Percentiles rank a stretch among this genome's conserved stretches.
Evolutionary conservation across 2,888 invertebrate genomes (phyloP).

Genomic region (Meta bourneti): DNA sequence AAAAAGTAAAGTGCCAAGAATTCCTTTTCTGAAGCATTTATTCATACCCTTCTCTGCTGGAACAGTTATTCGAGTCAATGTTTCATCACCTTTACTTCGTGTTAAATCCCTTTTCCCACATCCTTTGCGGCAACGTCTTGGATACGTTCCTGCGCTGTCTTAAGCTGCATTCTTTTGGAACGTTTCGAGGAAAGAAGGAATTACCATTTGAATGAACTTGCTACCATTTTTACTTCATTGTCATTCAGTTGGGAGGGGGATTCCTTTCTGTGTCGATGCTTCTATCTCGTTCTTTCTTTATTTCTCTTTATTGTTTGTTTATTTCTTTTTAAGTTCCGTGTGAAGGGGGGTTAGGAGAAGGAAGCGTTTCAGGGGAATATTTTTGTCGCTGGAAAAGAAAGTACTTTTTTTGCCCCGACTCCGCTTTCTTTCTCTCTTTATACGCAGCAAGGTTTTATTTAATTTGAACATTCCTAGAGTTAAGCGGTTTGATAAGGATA

Average conservation of each 20-base stretch:
- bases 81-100: constrained; percentile 60
- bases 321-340: constrained; percentile 38
- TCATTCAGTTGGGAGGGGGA: constrained; percentile 43
- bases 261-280: constrained; percentile 50
- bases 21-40: constrained; percentile 37
- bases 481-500: constrained; percentile 52
- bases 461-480: constrained; percentile 62
- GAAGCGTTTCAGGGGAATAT: constrained; percentile 35
- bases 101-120: constrained; percentile 38
- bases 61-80: constrained; percentile 54
- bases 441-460: constrained; percentile 50
- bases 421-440: constrained; percentile 46
- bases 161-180: constrained; percentile 58
- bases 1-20: constrained; percentile 1
- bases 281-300: constrained; percentile 31
- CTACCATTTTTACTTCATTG: constrained; percentile 73
- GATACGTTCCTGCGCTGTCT: constrained; percentile 47
- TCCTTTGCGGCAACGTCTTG: constrained; percentile 26
- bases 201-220: constrained; percentile 73
- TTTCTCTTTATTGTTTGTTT: constrained; percentile 56
- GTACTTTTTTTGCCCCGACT: constrained; percentile 9
- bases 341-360: background rate
- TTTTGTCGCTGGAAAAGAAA: constrained; percentile 45
- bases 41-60: constrained; percentile 32
- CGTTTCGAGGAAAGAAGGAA: constrained; percentile 27